Base-by-base conservation (phyloP, 37 sponge, comb jelly and placozoan genomes). In the Spongilla lacustris region DNA sequence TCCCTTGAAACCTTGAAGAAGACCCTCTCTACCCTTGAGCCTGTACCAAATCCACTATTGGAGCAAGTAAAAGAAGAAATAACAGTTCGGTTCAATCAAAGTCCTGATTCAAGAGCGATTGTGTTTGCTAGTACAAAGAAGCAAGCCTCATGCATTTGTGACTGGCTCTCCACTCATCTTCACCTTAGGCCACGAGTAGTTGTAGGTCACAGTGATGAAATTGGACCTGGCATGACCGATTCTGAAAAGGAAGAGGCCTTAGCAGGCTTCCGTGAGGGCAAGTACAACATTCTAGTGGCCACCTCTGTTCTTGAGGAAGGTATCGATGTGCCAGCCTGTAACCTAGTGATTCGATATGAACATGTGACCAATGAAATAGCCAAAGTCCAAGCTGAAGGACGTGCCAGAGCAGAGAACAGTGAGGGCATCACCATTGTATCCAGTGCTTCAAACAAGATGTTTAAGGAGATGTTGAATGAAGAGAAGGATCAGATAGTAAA, bases 281-380 rank as follows among this genome's bases (percentile, higher is more conserved):
- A 77, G 37, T 89, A 29, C 34, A 88, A 95, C 50, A 84, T 95
- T 49, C 73, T 95, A 0, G 87, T 88, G 24, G 81, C 90, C n/a
- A 95, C 95, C n/a, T 91, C 95, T 33, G 89, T 95, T 25, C 83
- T 82, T 10, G 92, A 91, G 70, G 90, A 95, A 73, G 95, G 95
- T 0, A 17, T 95, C 10, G 92, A 95, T 83, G 78, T 91, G 26
- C 87, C 92, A 38, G 92, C 69, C 21, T 95, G 95, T 50, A 89
- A 95, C 50, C 68, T 91, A 19, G 90, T 95, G 80, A 95, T 95
- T 5, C 95, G 95, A 10, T 95, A 71, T 48, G 88, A 89, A 27
- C 78, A 82, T 50, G 86, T 95, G 11, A 81, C 92, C 33, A 84
- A 91, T 91, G 89, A 92, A 66, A 92, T 92, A 28, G 89, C 92